These are phyloP conservation scores for Lithophane socia DNA, from an alignment of 2,888 invertebrate species.

Conservation along the genomic window DNA sequence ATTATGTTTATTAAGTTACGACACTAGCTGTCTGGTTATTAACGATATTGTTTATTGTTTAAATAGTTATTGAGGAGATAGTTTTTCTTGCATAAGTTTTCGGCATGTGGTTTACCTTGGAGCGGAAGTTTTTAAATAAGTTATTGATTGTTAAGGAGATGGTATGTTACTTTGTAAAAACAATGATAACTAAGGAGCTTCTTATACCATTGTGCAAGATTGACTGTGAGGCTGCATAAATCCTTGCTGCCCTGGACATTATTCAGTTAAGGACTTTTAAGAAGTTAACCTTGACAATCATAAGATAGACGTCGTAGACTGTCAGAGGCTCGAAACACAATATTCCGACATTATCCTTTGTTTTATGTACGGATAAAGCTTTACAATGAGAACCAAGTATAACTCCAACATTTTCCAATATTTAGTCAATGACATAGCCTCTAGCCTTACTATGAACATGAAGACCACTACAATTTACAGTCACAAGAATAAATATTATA, in stretches of 20 bases:
- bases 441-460: neutral
- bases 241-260: neutral
- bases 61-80: slow-evolving; percentile 51
- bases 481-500: neutral
- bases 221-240: neutral
- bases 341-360: neutral
- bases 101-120: slow-evolving; percentile 46
- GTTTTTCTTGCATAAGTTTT: slow-evolving; percentile 38
- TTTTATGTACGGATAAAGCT: too few species aligned
- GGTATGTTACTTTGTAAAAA: neutral
- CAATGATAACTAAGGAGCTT: neutral
- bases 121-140: neutral
- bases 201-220: too few species aligned
- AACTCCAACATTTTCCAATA: neutral
- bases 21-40: slow-evolving; percentile 52
- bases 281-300: neutral
- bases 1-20: slow-evolving; percentile 54
- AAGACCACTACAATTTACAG: neutral
- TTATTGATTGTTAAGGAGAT: neutral
- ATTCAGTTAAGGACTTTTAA: neutral
- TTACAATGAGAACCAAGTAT: neutral
- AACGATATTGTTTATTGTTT: slow-evolving; percentile 57
- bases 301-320: neutral
- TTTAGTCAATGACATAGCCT: neutral
- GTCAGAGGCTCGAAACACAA: neutral